Evolutionary conservation across 2,888 invertebrate species (phyloP), one percentile per base, ranked within the genome.

Genomic region (Drosophila macrospina): DNA sequence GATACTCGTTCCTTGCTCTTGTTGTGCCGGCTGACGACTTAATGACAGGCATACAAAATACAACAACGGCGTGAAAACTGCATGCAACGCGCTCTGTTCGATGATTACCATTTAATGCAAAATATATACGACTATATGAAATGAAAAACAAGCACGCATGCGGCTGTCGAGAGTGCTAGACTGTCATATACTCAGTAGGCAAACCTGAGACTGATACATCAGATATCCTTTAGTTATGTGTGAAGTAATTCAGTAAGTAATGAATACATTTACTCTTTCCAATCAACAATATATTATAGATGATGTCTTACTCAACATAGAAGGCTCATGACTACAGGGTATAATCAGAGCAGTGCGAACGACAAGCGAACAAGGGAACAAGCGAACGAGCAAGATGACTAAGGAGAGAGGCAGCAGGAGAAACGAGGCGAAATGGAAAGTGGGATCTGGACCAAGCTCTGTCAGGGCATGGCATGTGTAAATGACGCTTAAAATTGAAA

Each of bases 401-500:
- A 6, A 6, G 30, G 10, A n/a, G 15, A 37, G 30, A 32, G 20
- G 42, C 5, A 13, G 15, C n/a, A n/a, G 0, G 7, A 30, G n/a
- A 32, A n/a, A n/a, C 3, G 47, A 51, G 28, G 26, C 5, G 26
- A 11, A 16, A 16, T 28, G 52, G 42, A 8, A 34, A n/a, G 13
- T 11, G 76, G 81, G 72, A 80, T 67, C 83, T 89, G 89, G 86
- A 81, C 80, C 81, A 74, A 88, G 87, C 85, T 84, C 78, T 80
- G 87, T 73, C 78, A 80, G 66, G 86, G 69, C 84, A 83, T 88
- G 76, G 88, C 88, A 89, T 89, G 89, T 88, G 88, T 84, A 88
- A 90, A 90, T 88, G 88, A 90, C 84, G 89, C 86, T 79, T 78
- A 89, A 87, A 88, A 86, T 89, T 88, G 89, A 89, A 86, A 89